phyloP scores from a whole-genome alignment of 2,888 invertebrate genomes.

The Rambutsinella grinnellia region DNA sequence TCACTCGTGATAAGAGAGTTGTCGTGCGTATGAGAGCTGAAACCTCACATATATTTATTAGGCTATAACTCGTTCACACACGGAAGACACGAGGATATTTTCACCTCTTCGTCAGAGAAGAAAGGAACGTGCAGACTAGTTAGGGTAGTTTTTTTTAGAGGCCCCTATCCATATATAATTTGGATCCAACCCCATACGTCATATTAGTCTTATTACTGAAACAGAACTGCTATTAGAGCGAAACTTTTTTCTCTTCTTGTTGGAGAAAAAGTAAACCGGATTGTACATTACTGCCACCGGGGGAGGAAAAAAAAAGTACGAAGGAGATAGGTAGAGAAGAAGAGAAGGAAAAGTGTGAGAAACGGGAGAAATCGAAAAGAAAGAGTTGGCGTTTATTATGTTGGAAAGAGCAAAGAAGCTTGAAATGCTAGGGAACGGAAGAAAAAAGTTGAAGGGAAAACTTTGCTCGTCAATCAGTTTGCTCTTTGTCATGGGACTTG shows the following conservation, averaged over 20 bases:
- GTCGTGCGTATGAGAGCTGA: too few species aligned
- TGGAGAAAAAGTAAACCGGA: too few species aligned
- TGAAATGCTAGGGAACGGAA: slow-evolving; percentile 48
- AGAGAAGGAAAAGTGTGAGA: slow-evolving; percentile 14
- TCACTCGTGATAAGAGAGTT: too few species aligned
- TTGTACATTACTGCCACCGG: neutral
- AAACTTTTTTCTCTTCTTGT: neutral
- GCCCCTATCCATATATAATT: too few species aligned
- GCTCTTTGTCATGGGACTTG: slow-evolving; percentile 55
- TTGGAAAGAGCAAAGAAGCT: slow-evolving; percentile 45
- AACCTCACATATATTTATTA: too few species aligned
- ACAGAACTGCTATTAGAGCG: too few species aligned
- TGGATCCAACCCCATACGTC: slow-evolving; percentile 51
- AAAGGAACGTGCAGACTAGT: too few species aligned
- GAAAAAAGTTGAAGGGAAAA: slow-evolving; percentile 53
- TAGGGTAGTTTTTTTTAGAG: too few species aligned
- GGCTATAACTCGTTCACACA: too few species aligned
- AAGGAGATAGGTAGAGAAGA: slow-evolving; percentile 5
- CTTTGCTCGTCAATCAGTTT: slow-evolving; percentile 58
- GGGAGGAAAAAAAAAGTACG: neutral
- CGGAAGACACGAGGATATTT: too few species aligned
- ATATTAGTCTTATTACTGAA: slow-evolving; percentile 36
- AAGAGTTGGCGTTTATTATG: slow-evolving; percentile 47
- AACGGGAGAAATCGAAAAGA: slow-evolving; percentile 1
- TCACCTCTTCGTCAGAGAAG: too few species aligned